These are phyloP conservation scores for Rotaria macrura DNA, from an alignment of 2,888 invertebrate species.

Conservation along the genomic window DNA sequence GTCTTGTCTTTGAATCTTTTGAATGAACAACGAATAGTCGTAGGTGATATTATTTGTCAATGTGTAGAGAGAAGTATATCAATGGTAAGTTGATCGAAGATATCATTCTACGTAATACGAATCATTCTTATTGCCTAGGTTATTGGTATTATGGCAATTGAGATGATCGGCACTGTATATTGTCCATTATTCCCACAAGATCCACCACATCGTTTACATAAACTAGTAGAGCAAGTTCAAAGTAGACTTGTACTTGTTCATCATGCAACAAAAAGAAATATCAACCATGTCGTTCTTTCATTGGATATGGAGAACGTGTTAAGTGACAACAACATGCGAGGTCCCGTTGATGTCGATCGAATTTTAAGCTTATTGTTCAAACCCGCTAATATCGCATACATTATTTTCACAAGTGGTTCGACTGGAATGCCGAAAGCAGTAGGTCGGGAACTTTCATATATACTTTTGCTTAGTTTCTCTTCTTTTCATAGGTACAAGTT, in stretches of 20 bases:
- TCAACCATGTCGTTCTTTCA: not conserved
- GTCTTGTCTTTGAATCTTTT: not conserved
- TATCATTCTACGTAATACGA: not conserved
- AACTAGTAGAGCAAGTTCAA: not conserved
- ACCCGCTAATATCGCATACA: not conserved
- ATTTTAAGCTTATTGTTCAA: not conserved
- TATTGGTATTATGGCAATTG: not conserved
- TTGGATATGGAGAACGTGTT: not conserved
- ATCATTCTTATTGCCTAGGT: not conserved
- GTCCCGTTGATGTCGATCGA: not conserved
- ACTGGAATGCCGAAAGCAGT: not conserved
- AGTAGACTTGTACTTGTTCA: not conserved
- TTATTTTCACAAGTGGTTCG: not conserved
- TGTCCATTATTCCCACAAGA: not conserved
- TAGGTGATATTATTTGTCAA: not conserved
- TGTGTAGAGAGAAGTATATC: not conserved
- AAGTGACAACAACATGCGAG: accelerated
- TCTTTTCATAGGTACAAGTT: not conserved
- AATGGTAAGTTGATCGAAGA: not conserved
- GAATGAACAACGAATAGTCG: not conserved
- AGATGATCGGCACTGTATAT: not conserved
- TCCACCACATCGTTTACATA: not conserved
- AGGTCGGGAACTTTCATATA: not conserved
- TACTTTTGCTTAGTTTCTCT: not conserved
- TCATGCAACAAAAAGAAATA: not conserved